Evolutionary conservation across 2,113 vertebrate species (phyloP).

Genomic region (Melozone crissalis): DNA sequence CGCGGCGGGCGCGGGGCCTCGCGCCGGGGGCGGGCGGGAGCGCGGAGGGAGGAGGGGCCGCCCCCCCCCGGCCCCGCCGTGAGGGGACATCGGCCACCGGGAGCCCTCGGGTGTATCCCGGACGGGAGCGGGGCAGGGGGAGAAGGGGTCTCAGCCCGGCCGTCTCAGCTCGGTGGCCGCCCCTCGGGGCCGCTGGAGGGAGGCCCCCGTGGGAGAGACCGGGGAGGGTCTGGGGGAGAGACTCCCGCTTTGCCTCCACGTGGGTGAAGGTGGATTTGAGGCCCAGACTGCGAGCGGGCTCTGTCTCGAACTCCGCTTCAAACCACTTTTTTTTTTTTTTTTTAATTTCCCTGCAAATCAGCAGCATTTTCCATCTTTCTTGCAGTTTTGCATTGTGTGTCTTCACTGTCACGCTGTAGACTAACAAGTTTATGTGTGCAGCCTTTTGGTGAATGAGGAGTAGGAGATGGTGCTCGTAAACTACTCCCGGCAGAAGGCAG

Average conservation of each 20-base stretch:
- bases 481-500: not conserved
- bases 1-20: not conserved
- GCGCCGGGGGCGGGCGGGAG: not conserved
- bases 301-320: not conserved
- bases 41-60: not conserved
- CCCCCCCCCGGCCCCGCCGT: not conserved
- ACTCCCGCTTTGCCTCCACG: not conserved
- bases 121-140: not conserved
- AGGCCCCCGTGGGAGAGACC: not conserved
- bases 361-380: not conserved
- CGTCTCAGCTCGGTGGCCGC: not conserved
- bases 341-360: no score
- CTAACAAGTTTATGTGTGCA: not conserved
- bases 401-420: not conserved
- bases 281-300: not conserved
- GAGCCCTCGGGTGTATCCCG: no score
- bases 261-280: not conserved
- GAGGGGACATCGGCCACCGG: not conserved
- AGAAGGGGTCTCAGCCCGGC: not conserved
- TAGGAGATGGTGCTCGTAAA: accelerated
- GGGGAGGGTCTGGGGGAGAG: not conserved
- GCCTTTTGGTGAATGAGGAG: not conserved
- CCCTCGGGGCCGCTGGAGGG: not conserved
- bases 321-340: not conserved
- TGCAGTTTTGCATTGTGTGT: not conserved